Evolutionary conservation across 2,113 vertebrate genomes (phyloP), one percentile per base, ranked within the genome.

Genomic region (Cheilinus undulatus): DNA sequence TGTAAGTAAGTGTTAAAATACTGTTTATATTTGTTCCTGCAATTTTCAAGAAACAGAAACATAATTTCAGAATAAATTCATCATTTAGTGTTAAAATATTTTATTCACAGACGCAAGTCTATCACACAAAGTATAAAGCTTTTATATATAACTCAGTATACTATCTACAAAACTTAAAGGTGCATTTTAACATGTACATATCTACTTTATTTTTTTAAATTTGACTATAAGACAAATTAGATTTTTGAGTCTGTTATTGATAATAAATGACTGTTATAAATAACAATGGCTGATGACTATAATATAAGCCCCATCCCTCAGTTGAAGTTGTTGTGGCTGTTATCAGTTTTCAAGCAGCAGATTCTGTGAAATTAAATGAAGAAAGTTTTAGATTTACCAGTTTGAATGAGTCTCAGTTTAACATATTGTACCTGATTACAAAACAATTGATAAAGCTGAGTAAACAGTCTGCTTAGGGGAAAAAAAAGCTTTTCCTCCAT

Each of bases 121-220:
- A 19, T 27, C 59, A 77, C 57, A 85, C 15, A 67, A 68, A 56
- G 4, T 66, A 64, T 58, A 65, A 64, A 76, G 49, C 70, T 58
- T 68, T 9, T 53, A 64, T 67, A 62, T 57, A 5, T 12, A 2
- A 30, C 43, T 56, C 22, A 43, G 1, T 67, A n/a, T 17, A 15
- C 14, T 42, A 73, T 78, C 40, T 51, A 73, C 60, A 80, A 15
- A 73, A 73, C 17, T 3, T 51, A 63, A 82, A 82, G 66, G 67
- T 67, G 76, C 53, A 3, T 84, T 7, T 42, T 43, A 38, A 65
- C 67, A 50, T 76, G 54, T 78, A 65, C 76, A 73, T n/a, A 68
- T 54, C 9, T 50, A 23, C 30, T 50, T 38, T n/a, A 32, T 36
- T 42, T 40, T 53, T 32, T 50, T 5, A 48, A 65, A 49, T 6